Evolutionary conservation across 2,797 vertebrate genomes (phyloP), one percentile per base, ranked within the genome.

Genomic region (Philypnodon macrostomus): DNA sequence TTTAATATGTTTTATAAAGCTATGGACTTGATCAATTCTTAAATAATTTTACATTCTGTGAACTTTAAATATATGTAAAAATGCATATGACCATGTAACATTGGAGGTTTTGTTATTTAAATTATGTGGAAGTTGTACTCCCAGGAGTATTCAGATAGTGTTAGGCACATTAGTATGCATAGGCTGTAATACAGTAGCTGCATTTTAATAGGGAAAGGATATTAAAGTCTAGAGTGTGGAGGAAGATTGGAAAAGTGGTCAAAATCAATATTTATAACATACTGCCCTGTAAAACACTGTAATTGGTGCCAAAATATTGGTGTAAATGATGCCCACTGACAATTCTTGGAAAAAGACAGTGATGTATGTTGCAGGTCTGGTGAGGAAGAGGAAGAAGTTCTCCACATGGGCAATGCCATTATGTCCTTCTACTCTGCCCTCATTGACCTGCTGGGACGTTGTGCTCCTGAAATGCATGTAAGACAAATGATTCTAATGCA

Each of bases 371-470:
- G 68, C 83, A 95, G 91, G 49, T 60, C 78, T 0, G 89, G 89
- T 0, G 94, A 91, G 19, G 93, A 95, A 26, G 94, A 93, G 61
- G 91, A 89, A 47, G 95, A 97, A 74, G 73, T 94, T 4, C 93
- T 95, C 53, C 96, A 99, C 70, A 95, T 97, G 92, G 97, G 97
- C 73, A 96, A 98, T 56, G 93, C 96, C 63, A 98, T 98, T 70
- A 97, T 98, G 95, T 98, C 97, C 2, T 99, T 98, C 89, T 99
- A 99, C 74, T 97, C 95, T 0, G 97, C 94, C 34, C 95, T 99
- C 4, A 99, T 99, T 53, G 97, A 98, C 79, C 91, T 99, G 47
- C 89, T 99, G 73, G 96, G 96, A 55, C 97, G 97, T 68, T 99
- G 97, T 51, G 97, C 97, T 68, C 97, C 97, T 45, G 97, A 99